Conservation (phyloP, 2,888 invertebrate species). For the Patella caerulea region DNA sequence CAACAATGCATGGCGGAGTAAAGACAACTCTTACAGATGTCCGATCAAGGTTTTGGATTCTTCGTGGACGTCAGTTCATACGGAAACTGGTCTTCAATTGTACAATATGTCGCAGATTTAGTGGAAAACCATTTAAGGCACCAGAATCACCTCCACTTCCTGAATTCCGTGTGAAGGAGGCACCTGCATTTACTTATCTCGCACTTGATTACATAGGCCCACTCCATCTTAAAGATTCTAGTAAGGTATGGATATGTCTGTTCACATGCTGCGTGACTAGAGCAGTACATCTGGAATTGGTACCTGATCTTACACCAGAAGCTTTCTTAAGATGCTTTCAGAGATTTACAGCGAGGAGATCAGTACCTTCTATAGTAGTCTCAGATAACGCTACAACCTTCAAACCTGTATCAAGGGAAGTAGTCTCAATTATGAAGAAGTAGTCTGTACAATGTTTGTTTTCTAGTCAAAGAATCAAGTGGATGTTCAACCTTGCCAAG, state of each 20-base stretch:
- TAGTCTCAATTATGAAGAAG: neutral
- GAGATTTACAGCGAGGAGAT: conserved; percentile 11
- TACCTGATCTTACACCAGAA: conserved; percentile 8
- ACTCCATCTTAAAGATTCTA: conserved; percentile 11
- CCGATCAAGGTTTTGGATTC: neutral
- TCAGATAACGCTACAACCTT: conserved; percentile 22
- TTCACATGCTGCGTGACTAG: conserved; percentile 16
- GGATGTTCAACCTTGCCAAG: too few species aligned
- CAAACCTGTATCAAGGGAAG: conserved; percentile 8
- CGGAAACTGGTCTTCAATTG: neutral
- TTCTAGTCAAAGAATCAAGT: too few species aligned
- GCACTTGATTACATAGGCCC: conserved; percentile 21
- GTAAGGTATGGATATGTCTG: conserved; percentile 9
- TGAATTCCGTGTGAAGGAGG: neutral
- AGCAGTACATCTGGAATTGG: conserved; percentile 19
- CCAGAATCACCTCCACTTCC: conserved; percentile 1
- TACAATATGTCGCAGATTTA: conserved; percentile 1
- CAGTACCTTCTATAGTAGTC: conserved; percentile 7
- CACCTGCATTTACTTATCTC: neutral
- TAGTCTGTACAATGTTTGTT: neutral
- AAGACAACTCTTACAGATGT: neutral
- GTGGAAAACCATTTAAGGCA: neutral
- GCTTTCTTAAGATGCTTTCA: conserved; percentile 18
- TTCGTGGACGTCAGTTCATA: neutral
- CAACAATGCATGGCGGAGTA: neutral